These are phyloP conservation scores for Asteroscopus sphinx DNA, from an alignment of 2,888 invertebrate species.

Conservation along the genomic window DNA sequence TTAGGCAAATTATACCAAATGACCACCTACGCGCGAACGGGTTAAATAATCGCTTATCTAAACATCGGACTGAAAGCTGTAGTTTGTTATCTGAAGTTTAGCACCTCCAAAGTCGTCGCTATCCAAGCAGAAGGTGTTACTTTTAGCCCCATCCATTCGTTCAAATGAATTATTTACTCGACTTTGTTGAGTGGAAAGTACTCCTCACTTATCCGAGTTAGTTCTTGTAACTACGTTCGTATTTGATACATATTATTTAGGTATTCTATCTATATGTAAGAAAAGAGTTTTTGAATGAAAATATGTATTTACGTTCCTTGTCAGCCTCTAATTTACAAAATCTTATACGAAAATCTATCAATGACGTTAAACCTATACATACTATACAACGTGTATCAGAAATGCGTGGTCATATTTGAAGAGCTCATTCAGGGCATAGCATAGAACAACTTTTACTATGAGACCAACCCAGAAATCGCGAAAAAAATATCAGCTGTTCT, in stretches of 20 bases:
- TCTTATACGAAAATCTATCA: neutral
- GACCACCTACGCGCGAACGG: conserved; percentile 64
- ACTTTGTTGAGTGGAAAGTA: conserved; percentile 39
- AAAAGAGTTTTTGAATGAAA: conserved; percentile 9
- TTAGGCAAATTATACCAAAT: conserved; percentile 66
- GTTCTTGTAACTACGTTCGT: conserved; percentile 16
- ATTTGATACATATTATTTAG: conserved; percentile 10
- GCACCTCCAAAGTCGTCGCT: conserved; percentile 61
- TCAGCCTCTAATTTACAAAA: neutral
- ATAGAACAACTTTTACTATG: too few relatives aligned
- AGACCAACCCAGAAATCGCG: too few relatives aligned
- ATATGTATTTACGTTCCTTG: conserved; percentile 5
- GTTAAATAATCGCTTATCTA: conserved; percentile 72
- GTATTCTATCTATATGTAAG: conserved; percentile 3
- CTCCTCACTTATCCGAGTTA: conserved; percentile 29
- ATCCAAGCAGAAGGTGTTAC: conserved; percentile 59
- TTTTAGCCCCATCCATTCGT: conserved; percentile 55
- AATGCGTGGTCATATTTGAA: too few relatives aligned
- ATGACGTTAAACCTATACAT: neutral
- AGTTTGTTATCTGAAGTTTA: conserved; percentile 69
- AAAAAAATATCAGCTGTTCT: too few relatives aligned
- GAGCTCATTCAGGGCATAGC: too few relatives aligned
- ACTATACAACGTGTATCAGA: too few relatives aligned
- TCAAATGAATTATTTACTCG: conserved; percentile 49
- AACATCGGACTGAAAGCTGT: conserved; percentile 67